These are phyloP conservation scores for Enteromius afrohamiltoni DNA, from an alignment of 2,797 vertebrate genomes.

Conservation along the genomic window DNA sequence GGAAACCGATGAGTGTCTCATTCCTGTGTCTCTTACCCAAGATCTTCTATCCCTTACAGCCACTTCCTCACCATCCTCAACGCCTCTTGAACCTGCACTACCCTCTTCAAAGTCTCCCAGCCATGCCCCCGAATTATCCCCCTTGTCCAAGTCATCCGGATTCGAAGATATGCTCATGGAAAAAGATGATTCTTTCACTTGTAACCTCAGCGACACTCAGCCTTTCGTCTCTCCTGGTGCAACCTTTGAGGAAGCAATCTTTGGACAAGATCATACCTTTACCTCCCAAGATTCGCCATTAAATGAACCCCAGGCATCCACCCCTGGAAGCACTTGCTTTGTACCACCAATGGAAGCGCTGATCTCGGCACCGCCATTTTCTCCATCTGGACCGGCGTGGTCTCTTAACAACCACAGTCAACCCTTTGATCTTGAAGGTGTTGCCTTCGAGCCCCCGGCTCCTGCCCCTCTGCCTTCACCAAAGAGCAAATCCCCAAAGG, in stretches of 20 bases:
- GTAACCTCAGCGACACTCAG: conserved; percentile 39
- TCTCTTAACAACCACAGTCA: conserved; percentile 68
- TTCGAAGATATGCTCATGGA: conserved; percentile 67
- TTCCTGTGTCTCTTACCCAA: conserved; percentile 66
- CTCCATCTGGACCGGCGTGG: conserved; percentile 74
- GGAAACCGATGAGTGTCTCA: conserved; percentile 64
- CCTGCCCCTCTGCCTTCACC: conserved; percentile 73
- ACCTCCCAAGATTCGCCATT: conserved; percentile 53
- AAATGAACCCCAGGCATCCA: conserved; percentile 56
- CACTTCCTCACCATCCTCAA: conserved; percentile 58
- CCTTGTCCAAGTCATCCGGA: conserved; percentile 51
- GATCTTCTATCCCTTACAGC: conserved; percentile 67
- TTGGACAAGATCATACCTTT: conserved; percentile 61
- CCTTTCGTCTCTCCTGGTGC: neutral
- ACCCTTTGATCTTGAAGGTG: conserved; percentile 65
- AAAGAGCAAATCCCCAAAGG: conserved; percentile 72
- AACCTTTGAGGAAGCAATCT: conserved; percentile 65
- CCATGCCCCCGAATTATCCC: conserved; percentile 1
- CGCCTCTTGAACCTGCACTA: conserved; percentile 66
- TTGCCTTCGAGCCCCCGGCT: conserved; percentile 68
- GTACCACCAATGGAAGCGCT: conserved; percentile 57
- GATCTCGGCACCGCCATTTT: conserved; percentile 75
- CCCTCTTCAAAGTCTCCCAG: conserved; percentile 67
- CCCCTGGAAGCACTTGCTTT: conserved; percentile 47
- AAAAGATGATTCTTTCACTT: conserved; percentile 43